Conservation (phyloP, 2,113 vertebrate species). For the Mormoops blainvillei region DNA sequence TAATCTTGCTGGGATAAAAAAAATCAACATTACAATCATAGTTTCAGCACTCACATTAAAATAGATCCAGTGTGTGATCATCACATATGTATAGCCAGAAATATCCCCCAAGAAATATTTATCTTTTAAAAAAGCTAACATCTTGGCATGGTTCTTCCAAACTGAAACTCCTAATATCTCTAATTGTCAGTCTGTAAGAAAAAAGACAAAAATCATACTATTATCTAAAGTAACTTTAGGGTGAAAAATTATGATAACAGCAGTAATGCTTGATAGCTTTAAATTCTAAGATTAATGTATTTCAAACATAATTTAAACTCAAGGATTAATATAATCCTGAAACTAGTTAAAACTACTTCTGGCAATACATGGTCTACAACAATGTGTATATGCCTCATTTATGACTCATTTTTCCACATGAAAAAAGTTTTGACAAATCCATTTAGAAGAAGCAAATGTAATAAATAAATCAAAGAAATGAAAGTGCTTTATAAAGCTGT, state of each 20-base stretch:
- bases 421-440: constrained; percentile 28
- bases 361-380: not conserved
- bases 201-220: not conserved
- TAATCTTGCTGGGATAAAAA: not conserved
- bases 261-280: not conserved
- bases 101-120: not conserved
- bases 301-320: constrained; percentile 48
- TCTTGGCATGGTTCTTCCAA: not conserved
- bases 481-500: constrained; percentile 31
- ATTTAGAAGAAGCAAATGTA: constrained; percentile 17
- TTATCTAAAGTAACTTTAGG: constrained; percentile 6
- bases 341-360: constrained; percentile 17
- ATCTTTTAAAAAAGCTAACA: not conserved
- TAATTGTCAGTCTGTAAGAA: not conserved
- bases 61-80: not conserved
- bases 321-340: constrained; percentile 42
- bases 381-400: not conserved
- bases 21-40: not conserved
- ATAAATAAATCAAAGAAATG: constrained; percentile 35
- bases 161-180: not conserved
- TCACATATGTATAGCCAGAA: not conserved
- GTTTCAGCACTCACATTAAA: not conserved
- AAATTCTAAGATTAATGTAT: not conserved
- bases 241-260: not conserved
- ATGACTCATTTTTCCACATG: constrained; percentile 7